Base-by-base conservation (phyloP, 92 coral and sea anemone genomes). In the Parazoanthus atlanticus region DNA sequence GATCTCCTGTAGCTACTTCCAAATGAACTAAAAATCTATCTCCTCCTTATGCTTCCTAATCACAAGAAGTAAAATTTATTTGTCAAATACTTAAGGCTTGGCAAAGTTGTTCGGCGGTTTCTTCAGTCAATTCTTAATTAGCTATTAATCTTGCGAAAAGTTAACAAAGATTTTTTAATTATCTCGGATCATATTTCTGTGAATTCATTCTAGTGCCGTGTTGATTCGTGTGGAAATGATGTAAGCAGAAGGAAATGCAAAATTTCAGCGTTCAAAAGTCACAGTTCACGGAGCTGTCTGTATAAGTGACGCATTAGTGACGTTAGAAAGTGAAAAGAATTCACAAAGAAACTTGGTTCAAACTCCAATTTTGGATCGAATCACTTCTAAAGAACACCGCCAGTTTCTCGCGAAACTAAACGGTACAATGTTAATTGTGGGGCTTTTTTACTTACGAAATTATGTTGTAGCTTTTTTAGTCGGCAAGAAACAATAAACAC, bases 101-200 rank as follows among this genome's bases (percentile, higher is more conserved):
- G 85, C 69, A 82, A 81, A 85, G 96, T 88, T 94, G 93, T 82
- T 86, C 78, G 92, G 93, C 93, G 98, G 95, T 93, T 93, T 91
- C 96, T 91, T 92, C 95, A 91, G 89, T 93, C 94, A 95, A 90
- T 88, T 93, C 97, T 89, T 95, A 97, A 97, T 97, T 92, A 97
- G 95, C 90, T 93, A 90, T 95, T 96, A 95, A 97, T 91, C 98
- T 94, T 69, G 96, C 82, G 95, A 92, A 95, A 93, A 95, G 95
- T 95, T 91, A 93, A 95, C 98, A 95, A 90, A 95, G 96, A 95
- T 95, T 95, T 93, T 95, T 95, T 95, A 93, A 95, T 95, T 95
- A 95, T 88, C 92, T 84, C 66, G 91, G 94, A 95, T 93, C 93
- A 89, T 91, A 91, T 93, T 93, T 90, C 93, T 86, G 91, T 81